Conservation (phyloP, 2,888 invertebrate genomes). For the Osmoderma eremita region DNA sequence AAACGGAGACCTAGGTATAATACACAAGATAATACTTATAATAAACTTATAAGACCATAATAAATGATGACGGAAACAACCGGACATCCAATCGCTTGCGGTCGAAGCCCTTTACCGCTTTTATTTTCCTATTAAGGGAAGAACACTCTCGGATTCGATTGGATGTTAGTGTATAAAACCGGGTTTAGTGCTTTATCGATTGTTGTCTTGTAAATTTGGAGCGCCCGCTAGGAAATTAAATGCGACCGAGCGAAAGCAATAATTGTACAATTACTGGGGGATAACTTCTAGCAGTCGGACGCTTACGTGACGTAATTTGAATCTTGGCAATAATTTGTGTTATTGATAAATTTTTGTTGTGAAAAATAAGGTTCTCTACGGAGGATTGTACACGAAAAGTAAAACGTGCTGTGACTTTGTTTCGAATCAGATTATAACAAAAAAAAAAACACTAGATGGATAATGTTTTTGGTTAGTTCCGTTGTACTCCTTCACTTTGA, state of each 20-base stretch:
- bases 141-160: conserved; percentile 43
- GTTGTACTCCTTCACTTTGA: too few relatives aligned
- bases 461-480: too few relatives aligned
- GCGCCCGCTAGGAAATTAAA: conserved; percentile 26
- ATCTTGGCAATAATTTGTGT: too few relatives aligned
- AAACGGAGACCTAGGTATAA: conserved; percentile 34
- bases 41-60: conserved; percentile 50
- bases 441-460: too few relatives aligned
- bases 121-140: conserved; percentile 49
- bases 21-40: conserved; percentile 47
- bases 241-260: conserved; percentile 6
- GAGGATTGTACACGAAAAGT: too few relatives aligned
- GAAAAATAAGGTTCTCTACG: too few relatives aligned
- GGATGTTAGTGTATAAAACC: conserved; percentile 47
- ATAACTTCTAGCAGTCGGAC: too few relatives aligned
- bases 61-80: conserved; percentile 49
- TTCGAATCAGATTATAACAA: too few relatives aligned
- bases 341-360: neutral
- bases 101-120: conserved; percentile 49
- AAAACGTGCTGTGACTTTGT: too few relatives aligned
- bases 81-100: conserved; percentile 48
- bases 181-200: conserved; percentile 37
- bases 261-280: conserved; percentile 10
- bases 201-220: conserved; percentile 31
- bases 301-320: too few relatives aligned